Percentiles rank a stretch among this genome's conserved stretches.
Evolutionary conservation across 2,888 invertebrate species (phyloP).

Genomic region (Chromoteleia sp.): DNA sequence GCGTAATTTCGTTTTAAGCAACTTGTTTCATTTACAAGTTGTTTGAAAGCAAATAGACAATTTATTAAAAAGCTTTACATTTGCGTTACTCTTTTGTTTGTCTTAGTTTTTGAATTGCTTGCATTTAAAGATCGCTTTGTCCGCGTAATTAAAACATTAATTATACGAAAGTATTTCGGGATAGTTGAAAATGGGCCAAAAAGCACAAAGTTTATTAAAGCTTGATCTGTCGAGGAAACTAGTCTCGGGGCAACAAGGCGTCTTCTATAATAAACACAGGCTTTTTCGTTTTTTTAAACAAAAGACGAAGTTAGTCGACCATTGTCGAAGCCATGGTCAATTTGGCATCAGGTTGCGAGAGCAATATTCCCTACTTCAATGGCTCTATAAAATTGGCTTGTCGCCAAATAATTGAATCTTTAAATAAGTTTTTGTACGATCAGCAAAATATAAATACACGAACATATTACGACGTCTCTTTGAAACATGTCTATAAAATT

Average conservation of each 20-base stretch:
- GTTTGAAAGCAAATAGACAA: neutral
- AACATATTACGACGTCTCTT: neutral
- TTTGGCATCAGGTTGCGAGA: constrained; percentile 55
- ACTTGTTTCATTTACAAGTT: constrained; percentile 7
- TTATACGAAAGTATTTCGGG: neutral
- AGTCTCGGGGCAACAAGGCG: constrained; percentile 8
- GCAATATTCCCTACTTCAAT: constrained; percentile 50
- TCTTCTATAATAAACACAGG: constrained; percentile 23
- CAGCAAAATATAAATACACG: constrained; percentile 23
- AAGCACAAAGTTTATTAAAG: constrained; percentile 16
- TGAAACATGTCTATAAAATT: neutral
- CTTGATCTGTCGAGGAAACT: neutral
- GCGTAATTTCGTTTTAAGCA: neutral
- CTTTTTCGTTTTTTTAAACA: constrained; percentile 46
- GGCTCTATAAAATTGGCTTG: constrained; percentile 48
- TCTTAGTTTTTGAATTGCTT: neutral
- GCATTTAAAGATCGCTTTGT: neutral
- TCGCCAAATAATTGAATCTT: constrained; percentile 50
- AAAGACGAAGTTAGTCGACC: constrained; percentile 38
- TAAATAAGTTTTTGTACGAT: constrained; percentile 49
- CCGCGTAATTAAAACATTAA: neutral
- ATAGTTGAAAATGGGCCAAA: constrained; percentile 1
- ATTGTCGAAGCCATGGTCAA: constrained; percentile 55
- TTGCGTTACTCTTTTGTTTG: neutral
- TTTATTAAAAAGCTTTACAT: neutral